Conservation (phyloP, 2,888 invertebrate species). For the Stenurella melanura region DNA sequence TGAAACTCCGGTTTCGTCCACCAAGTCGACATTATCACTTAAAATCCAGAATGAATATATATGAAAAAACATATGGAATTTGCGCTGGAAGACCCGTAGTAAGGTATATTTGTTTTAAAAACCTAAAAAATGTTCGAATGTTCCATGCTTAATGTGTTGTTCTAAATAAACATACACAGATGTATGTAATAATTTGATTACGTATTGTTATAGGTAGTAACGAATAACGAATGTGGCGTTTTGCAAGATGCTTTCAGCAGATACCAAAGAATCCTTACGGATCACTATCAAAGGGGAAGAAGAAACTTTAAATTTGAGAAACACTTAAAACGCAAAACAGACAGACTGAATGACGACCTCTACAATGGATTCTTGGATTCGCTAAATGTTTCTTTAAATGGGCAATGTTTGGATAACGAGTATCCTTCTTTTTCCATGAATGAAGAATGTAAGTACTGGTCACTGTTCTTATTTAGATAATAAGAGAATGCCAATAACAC, state of each 20-base stretch:
- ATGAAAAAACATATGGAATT: no score
- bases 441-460: conserved; percentile 81
- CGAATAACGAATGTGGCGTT: conserved; percentile 46
- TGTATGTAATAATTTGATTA: background rate
- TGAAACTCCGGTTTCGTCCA: no score
- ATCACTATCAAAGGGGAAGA: conserved; percentile 30
- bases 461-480: background rate
- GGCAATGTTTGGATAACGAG: conserved; percentile 77
- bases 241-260: conserved; percentile 59
- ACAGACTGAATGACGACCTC: conserved; percentile 42
- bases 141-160: no score
- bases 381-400: conserved; percentile 76
- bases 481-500: no score
- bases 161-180: no score
- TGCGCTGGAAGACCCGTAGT: no score
- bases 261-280: conserved; percentile 59
- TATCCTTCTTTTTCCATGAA: conserved; percentile 83
- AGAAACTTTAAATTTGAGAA: conserved; percentile 36
- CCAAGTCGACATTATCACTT: no score
- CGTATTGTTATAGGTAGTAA: conserved; percentile 42
- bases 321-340: conserved; percentile 44
- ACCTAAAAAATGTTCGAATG: no score
- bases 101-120: no score
- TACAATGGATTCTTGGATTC: conserved; percentile 72
- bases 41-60: no score